Evolutionary conservation across 2,888 invertebrate species (phyloP), one percentile per base, ranked within the genome.

Genomic region (Hermodice carunculata): DNA sequence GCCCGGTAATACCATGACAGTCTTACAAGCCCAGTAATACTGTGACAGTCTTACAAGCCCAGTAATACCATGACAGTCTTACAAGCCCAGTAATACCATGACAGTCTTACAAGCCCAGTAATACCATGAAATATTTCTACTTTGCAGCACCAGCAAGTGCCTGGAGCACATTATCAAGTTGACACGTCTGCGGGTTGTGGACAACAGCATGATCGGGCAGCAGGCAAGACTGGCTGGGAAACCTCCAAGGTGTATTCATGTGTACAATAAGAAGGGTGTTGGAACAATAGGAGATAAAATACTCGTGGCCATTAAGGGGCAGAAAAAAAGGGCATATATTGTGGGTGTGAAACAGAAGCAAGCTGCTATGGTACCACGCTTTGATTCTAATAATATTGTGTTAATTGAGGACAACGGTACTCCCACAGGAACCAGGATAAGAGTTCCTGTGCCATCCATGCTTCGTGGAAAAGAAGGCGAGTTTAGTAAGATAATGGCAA

Each of bases 331-430:
- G 83, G 98, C 92, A 4, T 93, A 96, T 69, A 88, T 96, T 29
- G 95, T 95, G 2, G 98, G 98, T 0, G 87, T 94, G 53, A 94
- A 93, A 81, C 93, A 94, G 81, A 91, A 90, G 58, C 96, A 96
- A 84, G 89, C 89, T 61, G 86, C 91, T 0, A 92, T 93, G 85
- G 89, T 95, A 40, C 97, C 98, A 0, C 93, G 93, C 83, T 96
- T 94, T 85, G 98, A 98, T 85, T 94, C 92, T 79, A 98, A 98
- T 84, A 99, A 99, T 87, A 87, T 98, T 60, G 98, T 99, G 0
- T 88, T 99, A 0, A 93, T 99, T 44, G 97, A 98, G 81, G 96
- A 98, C 79, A 93, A 90, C 80, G 98, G 98, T 22, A 92, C 93
- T 17, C 99, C 99, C 0, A 86, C 98, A 3, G 99, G 99, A 22